A percentile compares a stretch with the other conserved stretches of the same genome.
phyloP scores from a whole-genome alignment of 2,888 invertebrate genomes.

The Hirtodrosophila confusa region DNA sequence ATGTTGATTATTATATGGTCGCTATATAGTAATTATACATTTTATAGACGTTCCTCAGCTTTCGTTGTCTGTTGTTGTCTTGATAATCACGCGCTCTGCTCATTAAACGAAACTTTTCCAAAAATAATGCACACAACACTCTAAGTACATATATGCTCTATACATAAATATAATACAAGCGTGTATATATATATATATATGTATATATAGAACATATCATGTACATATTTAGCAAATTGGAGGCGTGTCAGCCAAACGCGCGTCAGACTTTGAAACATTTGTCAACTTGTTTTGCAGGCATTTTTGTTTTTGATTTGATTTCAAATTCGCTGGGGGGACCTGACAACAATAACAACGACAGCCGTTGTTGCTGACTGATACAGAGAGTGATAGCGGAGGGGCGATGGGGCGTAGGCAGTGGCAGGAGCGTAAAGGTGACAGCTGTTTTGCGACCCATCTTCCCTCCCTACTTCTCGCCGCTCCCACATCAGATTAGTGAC shows the following conservation, averaged over 20 bases:
- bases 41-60: constrained; percentile 33
- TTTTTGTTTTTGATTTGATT: constrained; percentile 21
- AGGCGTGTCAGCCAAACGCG: constrained; percentile 53
- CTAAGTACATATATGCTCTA: constrained; percentile 17
- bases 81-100: constrained; percentile 64
- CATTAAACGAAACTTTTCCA: constrained; percentile 48
- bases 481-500: too few species aligned
- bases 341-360: constrained; percentile 2
- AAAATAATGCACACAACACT: constrained; percentile 44
- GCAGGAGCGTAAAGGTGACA: neutral
- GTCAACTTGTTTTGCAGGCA: constrained; percentile 46
- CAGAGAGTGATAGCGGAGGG: neutral
- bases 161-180: constrained; percentile 1
- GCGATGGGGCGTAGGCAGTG: too few species aligned
- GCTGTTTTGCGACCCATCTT: constrained; percentile 4
- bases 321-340: constrained; percentile 33
- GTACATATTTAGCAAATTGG: constrained; percentile 35
- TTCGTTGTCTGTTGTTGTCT: constrained; percentile 16
- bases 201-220: constrained; percentile 3
- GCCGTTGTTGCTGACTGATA: constrained; percentile 28
- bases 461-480: too few species aligned
- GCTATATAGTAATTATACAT: constrained; percentile 11
- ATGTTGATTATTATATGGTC: constrained; percentile 48
- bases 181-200: constrained; percentile 6
- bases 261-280: constrained; percentile 24